These are phyloP conservation scores for Microvelia longipes DNA, from an alignment of 1,140 invertebrate species.

Conservation along the genomic window DNA sequence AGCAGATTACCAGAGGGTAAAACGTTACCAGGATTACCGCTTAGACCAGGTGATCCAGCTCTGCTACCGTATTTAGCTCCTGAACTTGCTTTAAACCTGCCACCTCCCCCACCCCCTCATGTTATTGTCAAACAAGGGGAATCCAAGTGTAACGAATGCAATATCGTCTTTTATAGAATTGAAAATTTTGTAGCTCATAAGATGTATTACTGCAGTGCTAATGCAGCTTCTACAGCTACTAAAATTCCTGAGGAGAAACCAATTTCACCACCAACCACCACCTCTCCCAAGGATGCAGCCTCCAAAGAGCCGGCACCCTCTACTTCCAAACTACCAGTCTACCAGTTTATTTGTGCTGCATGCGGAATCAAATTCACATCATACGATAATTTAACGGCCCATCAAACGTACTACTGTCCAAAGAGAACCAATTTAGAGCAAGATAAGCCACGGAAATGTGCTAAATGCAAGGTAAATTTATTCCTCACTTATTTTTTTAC, in stretches of 20 bases:
- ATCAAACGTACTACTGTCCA: constrained; percentile 86
- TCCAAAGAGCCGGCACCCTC: constrained; percentile 15
- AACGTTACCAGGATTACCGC: constrained; percentile 6
- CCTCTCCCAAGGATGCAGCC: constrained; percentile 14
- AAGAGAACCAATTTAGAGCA: constrained; percentile 36
- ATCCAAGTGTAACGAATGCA: constrained; percentile 86
- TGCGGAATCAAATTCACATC: constrained; percentile 92
- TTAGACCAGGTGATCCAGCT: constrained; percentile 5
- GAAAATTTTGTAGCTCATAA: constrained; percentile 91
- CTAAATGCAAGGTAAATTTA: constrained; percentile 29
- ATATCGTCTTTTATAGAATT: constrained; percentile 90
- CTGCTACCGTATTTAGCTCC: constrained; percentile 22
- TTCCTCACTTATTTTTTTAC: too few species aligned
- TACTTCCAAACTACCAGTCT: constrained; percentile 31
- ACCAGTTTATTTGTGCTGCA: constrained; percentile 72
- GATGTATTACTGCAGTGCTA: constrained; percentile 61
- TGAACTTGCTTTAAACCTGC: constrained; percentile 27
- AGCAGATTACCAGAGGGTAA: background rate
- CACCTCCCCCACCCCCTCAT: constrained; percentile 35
- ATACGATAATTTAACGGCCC: constrained; percentile 78
- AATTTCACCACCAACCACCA: constrained; percentile 15
- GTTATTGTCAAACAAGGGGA: constrained; percentile 69
- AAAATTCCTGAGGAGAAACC: constrained; percentile 26
- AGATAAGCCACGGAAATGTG: constrained; percentile 28
- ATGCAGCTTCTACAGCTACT: constrained; percentile 40